A percentile compares a stretch with the other conserved stretches of the same genome.
Evolutionary conservation across 2,797 vertebrate genomes (phyloP).

Genomic region (Psittacula echo): DNA sequence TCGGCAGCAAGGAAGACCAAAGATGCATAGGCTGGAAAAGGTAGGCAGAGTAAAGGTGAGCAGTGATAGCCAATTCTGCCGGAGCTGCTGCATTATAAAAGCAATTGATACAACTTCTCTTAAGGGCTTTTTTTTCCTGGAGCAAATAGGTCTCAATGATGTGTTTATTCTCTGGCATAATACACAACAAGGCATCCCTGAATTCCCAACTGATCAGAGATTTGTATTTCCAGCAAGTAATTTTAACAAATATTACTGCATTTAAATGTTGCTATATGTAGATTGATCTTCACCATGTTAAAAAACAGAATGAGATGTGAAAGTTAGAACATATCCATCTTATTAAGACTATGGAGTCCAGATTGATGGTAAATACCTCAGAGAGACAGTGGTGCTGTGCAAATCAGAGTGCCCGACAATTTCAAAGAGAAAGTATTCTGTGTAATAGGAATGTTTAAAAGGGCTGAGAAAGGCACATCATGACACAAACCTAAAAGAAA

Average conservation of each 20-base stretch:
- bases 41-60: not conserved
- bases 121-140: not conserved
- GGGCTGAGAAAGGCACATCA: not conserved
- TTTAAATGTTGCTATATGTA: not conserved
- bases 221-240: not conserved
- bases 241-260: not conserved
- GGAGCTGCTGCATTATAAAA: not conserved
- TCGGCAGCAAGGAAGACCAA: not conserved
- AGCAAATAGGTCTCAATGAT: not conserved
- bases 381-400: not conserved
- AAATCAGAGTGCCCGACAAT: not conserved
- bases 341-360: not conserved
- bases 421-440: constrained; percentile 11
- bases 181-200: not conserved
- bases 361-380: not conserved
- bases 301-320: not conserved
- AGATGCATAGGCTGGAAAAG: not conserved
- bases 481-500: not conserved
- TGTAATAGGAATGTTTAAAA: not conserved
- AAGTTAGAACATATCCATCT: not conserved
- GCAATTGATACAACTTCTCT: not conserved
- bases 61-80: not conserved
- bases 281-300: not conserved
- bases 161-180: not conserved
- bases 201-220: not conserved